These are phyloP conservation scores for Ramphastos sulfuratus DNA, from an alignment of 2,113 vertebrate species.

Conservation along the genomic window DNA sequence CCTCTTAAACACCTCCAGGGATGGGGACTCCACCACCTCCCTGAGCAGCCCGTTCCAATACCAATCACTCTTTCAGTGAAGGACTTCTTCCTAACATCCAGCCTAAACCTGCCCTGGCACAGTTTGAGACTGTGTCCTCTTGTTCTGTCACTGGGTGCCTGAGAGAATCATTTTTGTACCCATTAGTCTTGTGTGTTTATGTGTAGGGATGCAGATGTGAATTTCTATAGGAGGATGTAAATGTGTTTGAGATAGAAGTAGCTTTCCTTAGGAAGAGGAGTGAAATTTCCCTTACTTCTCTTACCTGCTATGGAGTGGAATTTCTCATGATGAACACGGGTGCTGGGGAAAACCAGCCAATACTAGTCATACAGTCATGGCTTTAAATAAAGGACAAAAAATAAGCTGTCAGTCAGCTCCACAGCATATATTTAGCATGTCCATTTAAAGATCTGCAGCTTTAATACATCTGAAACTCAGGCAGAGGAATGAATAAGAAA, in stretches of 20 bases:
- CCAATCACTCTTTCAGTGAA: no score
- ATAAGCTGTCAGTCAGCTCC: not conserved
- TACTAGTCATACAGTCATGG: not conserved
- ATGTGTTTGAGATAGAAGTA: not conserved
- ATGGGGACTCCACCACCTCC: no score
- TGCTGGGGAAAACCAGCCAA: not conserved
- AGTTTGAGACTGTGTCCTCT: no score
- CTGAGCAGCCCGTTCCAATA: no score
- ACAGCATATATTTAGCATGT: not conserved
- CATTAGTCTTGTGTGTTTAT: not conserved
- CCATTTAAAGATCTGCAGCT: slow-evolving; percentile 3
- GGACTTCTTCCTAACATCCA: no score
- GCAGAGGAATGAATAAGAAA: slow-evolving; percentile 1
- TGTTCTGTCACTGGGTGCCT: no score
- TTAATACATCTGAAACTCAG: not conserved
- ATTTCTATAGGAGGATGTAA: not conserved
- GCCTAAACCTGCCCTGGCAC: no score
- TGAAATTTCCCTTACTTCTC: not conserved
- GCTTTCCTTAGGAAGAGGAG: not conserved
- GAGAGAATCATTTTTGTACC: not conserved
- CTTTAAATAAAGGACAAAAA: not conserved
- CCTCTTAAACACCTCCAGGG: no score
- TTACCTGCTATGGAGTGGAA: not conserved
- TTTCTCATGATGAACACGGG: not conserved
- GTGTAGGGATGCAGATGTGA: not conserved